Percentiles rank a stretch among this genome's conserved stretches.
These are phyloP conservation scores for Rissa tridactyla DNA, from an alignment of 2,113 vertebrate species.

Conservation along the genomic window DNA sequence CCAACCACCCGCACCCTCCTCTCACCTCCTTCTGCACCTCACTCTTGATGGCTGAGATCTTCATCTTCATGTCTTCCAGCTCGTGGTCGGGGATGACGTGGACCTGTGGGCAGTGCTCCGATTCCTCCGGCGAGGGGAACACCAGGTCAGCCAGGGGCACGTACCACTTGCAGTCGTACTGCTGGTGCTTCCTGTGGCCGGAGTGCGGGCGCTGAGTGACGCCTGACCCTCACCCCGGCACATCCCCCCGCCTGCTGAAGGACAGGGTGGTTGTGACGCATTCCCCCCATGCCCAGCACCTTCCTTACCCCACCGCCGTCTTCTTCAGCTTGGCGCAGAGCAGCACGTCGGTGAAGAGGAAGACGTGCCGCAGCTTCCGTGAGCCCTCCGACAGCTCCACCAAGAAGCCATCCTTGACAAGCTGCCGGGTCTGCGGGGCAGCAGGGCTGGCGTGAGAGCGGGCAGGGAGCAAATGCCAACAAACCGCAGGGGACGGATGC, in stretches of 20 bases:
- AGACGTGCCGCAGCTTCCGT: slow-evolving; percentile 96
- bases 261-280: background rate
- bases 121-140: slow-evolving; percentile 91
- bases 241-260: rapidly evolving
- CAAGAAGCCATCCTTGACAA: slow-evolving; percentile 96
- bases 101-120: slow-evolving; percentile 87
- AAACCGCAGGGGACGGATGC: rapidly evolving
- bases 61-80: slow-evolving; percentile 98
- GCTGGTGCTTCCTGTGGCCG: slow-evolving; percentile 85
- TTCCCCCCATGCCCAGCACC: rapidly evolving
- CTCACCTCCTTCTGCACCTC: slow-evolving; percentile 97
- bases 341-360: slow-evolving; percentile 97
- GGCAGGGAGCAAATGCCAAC: background rate
- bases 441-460: background rate
- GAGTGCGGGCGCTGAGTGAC: rapidly evolving
- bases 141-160: slow-evolving; percentile 92
- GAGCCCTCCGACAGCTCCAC: slow-evolving; percentile 95
- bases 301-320: slow-evolving; percentile 85
- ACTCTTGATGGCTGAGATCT: slow-evolving; percentile 93
- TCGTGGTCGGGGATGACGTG: slow-evolving; percentile 93
- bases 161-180: slow-evolving; percentile 99
- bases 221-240: background rate
- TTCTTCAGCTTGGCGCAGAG: slow-evolving; percentile 99
- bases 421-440: slow-evolving; percentile 86
- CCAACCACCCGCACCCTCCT: background rate